phyloP scores from a whole-genome alignment of 2,113 vertebrate species.

The Solenodon paradoxus region DNA sequence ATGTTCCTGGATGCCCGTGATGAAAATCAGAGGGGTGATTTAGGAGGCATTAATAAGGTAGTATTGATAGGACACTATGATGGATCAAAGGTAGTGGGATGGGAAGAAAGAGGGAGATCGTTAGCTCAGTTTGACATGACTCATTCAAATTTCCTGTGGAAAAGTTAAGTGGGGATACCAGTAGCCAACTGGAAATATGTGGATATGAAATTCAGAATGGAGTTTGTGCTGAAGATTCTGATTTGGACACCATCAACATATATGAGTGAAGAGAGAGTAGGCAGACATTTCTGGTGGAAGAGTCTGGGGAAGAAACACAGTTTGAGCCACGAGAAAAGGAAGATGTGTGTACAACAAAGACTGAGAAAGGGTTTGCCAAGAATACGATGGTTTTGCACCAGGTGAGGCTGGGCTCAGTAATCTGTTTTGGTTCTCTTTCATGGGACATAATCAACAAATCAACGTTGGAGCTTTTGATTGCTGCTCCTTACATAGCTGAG shows the following conservation, averaged over 20 bases:
- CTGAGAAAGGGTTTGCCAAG: neutral
- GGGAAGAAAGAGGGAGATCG: neutral
- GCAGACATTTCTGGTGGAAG: neutral
- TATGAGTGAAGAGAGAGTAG: neutral
- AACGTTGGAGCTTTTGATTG: neutral
- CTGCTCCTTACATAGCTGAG: neutral
- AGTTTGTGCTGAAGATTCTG: neutral
- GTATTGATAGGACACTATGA: neutral
- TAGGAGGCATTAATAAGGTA: neutral
- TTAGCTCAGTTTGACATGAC: neutral
- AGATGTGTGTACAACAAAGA: neutral
- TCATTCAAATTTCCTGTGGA: neutral
- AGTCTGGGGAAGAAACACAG: neutral
- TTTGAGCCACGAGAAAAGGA: neutral
- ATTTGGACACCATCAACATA: neutral
- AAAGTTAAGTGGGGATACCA: neutral
- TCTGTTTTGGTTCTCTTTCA: neutral
- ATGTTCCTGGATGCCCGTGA: neutral
- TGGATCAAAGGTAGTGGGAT: neutral
- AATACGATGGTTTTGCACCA: neutral
- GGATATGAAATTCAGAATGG: neutral
- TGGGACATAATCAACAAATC: neutral
- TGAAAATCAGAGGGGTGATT: neutral
- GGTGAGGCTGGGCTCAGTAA: neutral
- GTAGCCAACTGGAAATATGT: neutral